Evolutionary conservation across 2,888 invertebrate genomes (phyloP).

Genomic region (Autographa pulchrina): DNA sequence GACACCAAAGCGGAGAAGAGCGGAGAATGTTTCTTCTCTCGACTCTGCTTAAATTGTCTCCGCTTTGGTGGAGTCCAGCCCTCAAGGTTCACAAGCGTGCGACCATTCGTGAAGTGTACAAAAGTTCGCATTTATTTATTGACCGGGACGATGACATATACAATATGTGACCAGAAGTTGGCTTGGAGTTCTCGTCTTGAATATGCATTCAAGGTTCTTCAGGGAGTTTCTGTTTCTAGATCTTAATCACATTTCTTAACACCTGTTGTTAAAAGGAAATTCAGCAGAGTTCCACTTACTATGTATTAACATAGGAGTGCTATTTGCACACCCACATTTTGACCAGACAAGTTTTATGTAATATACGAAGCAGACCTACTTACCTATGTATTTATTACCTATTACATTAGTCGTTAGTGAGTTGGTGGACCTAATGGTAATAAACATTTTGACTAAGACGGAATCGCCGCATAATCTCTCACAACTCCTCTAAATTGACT

Average conservation of each 20-base stretch:
- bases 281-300: neutral
- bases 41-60: too few relatives aligned
- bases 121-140: too few relatives aligned
- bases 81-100: too few relatives aligned
- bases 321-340: neutral
- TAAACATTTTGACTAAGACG: neutral
- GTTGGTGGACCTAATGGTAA: neutral
- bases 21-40: too few relatives aligned
- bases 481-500: neutral
- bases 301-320: neutral
- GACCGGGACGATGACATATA: too few relatives aligned
- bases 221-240: too few relatives aligned
- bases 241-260: neutral
- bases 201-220: too few relatives aligned
- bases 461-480: neutral
- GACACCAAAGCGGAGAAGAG: too few relatives aligned
- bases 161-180: too few relatives aligned
- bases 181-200: too few relatives aligned
- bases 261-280: neutral
- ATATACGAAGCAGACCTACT: neutral
- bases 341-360: neutral
- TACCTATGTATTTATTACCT: neutral
- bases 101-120: too few relatives aligned
- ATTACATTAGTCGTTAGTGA: neutral
- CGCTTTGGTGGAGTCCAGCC: too few relatives aligned